phyloP scores from a whole-genome alignment of 2,113 vertebrate species.

The Rhagologus leucostigma region DNA sequence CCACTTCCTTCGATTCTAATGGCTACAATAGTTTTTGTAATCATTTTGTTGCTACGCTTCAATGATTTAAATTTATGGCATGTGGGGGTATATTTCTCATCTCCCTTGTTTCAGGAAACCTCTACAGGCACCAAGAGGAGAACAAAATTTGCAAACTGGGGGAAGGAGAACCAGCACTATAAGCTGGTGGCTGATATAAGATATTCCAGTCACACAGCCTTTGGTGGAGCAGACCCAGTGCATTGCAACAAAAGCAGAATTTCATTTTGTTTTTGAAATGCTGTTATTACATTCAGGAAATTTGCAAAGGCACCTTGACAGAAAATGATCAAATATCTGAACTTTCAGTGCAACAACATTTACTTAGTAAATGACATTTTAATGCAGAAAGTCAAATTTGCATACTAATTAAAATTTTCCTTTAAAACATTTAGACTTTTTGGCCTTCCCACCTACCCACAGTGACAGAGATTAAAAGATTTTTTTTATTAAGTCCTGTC shows the following conservation, averaged over 20 bases:
- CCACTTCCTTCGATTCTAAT: not conserved
- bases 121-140: not conserved
- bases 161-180: not conserved
- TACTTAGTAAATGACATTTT: slow-evolving; percentile 80
- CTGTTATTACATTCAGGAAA: slow-evolving; percentile 65
- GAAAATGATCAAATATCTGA: slow-evolving; percentile 75
- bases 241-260: slow-evolving; percentile 44
- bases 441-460: slow-evolving; percentile 66
- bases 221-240: slow-evolving; percentile 15
- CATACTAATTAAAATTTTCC: slow-evolving; percentile 81
- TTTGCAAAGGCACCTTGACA: slow-evolving; percentile 76
- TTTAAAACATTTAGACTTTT: slow-evolving; percentile 76
- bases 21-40: not conserved
- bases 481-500: slow-evolving; percentile 70
- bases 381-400: slow-evolving; percentile 73
- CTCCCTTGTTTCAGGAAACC: not conserved
- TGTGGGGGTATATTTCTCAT: not conserved
- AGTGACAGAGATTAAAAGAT: slow-evolving; percentile 71
- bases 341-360: slow-evolving; percentile 68
- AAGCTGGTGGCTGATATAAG: not conserved
- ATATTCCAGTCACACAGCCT: slow-evolving; percentile 59
- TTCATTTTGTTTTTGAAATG: slow-evolving; percentile 70
- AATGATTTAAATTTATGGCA: not conserved
- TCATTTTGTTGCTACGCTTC: not conserved
- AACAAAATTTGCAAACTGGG: not conserved